Base-by-base conservation (phyloP, 2,113 vertebrate species). In the Microcebus griseorufus region DNA sequence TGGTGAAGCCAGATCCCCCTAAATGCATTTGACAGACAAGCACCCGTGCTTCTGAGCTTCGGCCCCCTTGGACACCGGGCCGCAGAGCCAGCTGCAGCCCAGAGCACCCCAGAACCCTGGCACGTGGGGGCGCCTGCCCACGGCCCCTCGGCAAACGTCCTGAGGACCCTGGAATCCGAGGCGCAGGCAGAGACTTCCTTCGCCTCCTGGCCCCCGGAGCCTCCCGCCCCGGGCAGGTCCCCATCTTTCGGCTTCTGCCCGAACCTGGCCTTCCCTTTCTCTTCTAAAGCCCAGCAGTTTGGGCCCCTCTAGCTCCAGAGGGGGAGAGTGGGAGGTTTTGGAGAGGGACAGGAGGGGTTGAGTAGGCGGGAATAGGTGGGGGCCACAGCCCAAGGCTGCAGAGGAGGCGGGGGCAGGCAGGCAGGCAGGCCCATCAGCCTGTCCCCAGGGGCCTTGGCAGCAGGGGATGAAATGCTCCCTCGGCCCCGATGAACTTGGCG, bases 401-500 rank as follows among this genome's bases (percentile, higher is more conserved):
- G 65, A 65, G 60, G 86, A 90, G 88, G 97, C 0, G 0, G 42
- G 89, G 34, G 75, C 60, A 81, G 58, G 65, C 64, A 92, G 34
- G 75, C 60, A 81, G 58, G 65, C 64, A n/a, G 90, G 65, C 60
- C 88, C 88, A 97, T 96, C 96, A 96, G 94, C 64, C 78, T 97
- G 93, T 96, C 78, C 84, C 83, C 83, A 53, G 96, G 94, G 94
- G 70, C 80, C 53, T 72, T 92, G 97, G 67, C 97, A 96, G 70
- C 90, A 72, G 13, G 90, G 85, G 67, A 95, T 96, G 85, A 97
- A 96, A 73, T 11, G 18, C 72, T 86, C 65, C 45, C 60, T 42
- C 73, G 53, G 1, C 42, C 51, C 51, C 39, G 64, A 76, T 2
- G 39, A 93, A 39, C 92, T 83, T 60, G 89, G 81, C 0, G 3